These are phyloP conservation scores for Parambassis ranga DNA, from an alignment of 2,797 vertebrate species.

Conservation along the genomic window DNA sequence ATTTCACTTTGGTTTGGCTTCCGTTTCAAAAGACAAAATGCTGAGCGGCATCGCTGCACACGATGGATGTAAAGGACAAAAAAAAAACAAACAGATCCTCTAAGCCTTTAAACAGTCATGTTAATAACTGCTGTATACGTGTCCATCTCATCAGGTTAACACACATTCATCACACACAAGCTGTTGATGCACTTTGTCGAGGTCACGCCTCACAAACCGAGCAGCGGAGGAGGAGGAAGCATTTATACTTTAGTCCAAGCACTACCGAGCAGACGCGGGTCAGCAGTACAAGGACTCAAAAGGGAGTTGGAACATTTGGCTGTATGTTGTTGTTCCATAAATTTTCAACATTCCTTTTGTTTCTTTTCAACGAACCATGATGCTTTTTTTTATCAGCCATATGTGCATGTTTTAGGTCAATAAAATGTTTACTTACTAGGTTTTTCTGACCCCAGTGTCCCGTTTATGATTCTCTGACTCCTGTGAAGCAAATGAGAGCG, in stretches of 20 bases:
- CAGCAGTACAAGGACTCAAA: conserved; percentile 46
- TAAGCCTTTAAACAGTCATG: conserved; percentile 54
- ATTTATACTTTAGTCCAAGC: conserved; percentile 49
- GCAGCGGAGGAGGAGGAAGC: conserved; percentile 31
- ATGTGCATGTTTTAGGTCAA: conserved; percentile 82
- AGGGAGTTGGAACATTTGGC: conserved; percentile 66
- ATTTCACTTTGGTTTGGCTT: conserved; percentile 59
- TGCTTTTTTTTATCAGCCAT: conserved; percentile 63
- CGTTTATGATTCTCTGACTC: conserved; percentile 47
- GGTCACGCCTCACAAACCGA: conserved; percentile 39
- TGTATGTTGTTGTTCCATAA: conserved; percentile 65
- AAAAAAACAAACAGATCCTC: conserved; percentile 27
- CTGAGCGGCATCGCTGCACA: conserved; percentile 24
- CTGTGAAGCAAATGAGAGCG: too few species aligned
- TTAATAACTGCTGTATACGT: conserved; percentile 67
- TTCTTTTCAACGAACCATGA: conserved; percentile 60
- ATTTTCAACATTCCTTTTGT: conserved; percentile 70
- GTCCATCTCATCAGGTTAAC: conserved; percentile 62
- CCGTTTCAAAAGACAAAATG: conserved; percentile 31
- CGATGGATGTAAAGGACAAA: conserved; percentile 50
- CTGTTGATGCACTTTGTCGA: conserved; percentile 71
- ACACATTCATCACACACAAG: conserved; percentile 35
- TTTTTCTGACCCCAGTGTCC: conserved; percentile 57
- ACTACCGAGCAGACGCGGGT: conserved; percentile 50
- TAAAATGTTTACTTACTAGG: conserved; percentile 80